A percentile compares a stretch with the other conserved stretches of the same genome.
These are phyloP conservation scores for Vulpes ferrilata DNA, from an alignment of 2,113 vertebrate genomes.

Conservation along the genomic window DNA sequence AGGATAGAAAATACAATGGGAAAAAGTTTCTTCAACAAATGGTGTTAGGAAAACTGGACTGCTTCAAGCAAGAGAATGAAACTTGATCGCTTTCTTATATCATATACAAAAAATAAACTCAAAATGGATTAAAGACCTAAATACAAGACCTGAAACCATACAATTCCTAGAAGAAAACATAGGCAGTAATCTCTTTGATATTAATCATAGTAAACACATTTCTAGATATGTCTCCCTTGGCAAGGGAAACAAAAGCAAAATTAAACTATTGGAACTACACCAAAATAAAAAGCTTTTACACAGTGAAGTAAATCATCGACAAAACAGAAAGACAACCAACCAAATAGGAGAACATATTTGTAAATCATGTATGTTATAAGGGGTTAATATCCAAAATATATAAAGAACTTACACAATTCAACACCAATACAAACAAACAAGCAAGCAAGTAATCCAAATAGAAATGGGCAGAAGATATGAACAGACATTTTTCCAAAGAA, in stretches of 20 bases:
- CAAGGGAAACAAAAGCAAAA: not conserved
- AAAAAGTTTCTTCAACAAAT: not conserved
- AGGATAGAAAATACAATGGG: not conserved
- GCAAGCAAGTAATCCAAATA: not conserved
- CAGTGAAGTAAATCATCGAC: not conserved
- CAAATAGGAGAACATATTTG: not conserved
- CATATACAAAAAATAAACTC: not conserved
- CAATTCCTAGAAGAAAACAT: not conserved
- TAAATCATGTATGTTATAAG: not conserved
- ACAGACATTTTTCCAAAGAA: not conserved
- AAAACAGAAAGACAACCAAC: not conserved
- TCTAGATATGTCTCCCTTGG: not conserved
- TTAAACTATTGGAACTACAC: not conserved
- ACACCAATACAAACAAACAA: not conserved
- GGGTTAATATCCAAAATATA: not conserved
- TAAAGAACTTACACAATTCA: not conserved
- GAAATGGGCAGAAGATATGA: not conserved
- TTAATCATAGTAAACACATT: not conserved
- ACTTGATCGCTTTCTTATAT: not conserved
- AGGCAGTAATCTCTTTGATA: not conserved
- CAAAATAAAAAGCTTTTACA: not conserved
- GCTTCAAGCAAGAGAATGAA: not conserved
- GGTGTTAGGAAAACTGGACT: not conserved
- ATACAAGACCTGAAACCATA: not conserved
- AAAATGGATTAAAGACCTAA: not conserved